A percentile compares a stretch with the other conserved stretches of the same genome.
Conservation (phyloP, 2,797 vertebrate genomes). For the Sphenopsis melanotis region DNA sequence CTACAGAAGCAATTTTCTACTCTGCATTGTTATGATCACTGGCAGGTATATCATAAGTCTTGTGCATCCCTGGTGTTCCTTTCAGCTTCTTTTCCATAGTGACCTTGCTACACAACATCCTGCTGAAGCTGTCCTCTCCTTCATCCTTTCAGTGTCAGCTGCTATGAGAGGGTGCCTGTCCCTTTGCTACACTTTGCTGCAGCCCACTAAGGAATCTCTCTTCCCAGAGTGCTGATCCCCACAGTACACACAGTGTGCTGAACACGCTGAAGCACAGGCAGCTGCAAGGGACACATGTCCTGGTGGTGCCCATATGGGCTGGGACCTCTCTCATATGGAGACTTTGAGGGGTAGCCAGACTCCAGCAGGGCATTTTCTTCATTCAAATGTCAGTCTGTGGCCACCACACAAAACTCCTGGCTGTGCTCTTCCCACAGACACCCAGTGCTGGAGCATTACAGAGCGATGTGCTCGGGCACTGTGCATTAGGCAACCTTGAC, state of each 20-base stretch:
- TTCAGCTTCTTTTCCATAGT: background rate
- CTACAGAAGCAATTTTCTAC: background rate
- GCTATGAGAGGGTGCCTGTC: background rate
- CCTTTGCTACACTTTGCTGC: background rate
- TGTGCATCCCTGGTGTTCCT: background rate
- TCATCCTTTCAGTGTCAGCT: background rate
- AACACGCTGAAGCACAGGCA: background rate
- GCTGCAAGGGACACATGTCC: fast-evolving
- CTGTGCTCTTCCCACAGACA: background rate
- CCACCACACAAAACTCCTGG: background rate
- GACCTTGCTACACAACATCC: background rate
- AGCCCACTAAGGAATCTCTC: background rate
- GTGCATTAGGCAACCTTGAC: background rate
- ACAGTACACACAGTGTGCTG: background rate
- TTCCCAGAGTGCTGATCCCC: background rate
- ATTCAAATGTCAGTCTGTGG: background rate
- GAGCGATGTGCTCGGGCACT: background rate
- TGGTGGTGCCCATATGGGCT: background rate
- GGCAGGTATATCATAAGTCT: background rate
- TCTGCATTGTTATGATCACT: fast-evolving
- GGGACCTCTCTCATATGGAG: background rate
- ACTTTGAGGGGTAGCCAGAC: background rate
- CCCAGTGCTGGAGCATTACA: fast-evolving
- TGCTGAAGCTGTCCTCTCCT: background rate
- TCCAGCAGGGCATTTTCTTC: background rate